phyloP scores from a whole-genome alignment of 2,113 vertebrate species.

The Tragelaphus strepsiceros region DNA sequence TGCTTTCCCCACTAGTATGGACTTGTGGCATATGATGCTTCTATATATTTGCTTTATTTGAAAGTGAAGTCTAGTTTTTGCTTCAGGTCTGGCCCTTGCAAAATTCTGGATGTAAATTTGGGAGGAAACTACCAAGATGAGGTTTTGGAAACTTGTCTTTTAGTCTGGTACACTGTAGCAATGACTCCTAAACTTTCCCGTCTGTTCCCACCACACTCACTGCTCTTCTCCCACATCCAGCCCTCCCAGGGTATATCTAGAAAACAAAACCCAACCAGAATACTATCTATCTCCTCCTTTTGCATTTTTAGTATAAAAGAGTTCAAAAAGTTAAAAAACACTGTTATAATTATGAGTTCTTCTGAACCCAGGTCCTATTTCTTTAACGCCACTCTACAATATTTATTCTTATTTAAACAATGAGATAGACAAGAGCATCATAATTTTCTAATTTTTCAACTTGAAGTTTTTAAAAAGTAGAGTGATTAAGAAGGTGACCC shows the following conservation, averaged over 20 bases:
- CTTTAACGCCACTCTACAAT: neutral
- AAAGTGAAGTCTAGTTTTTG: neutral
- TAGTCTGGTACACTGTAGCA: neutral
- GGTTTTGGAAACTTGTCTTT: neutral
- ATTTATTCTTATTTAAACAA: neutral
- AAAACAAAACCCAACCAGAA: neutral
- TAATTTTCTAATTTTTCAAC: neutral
- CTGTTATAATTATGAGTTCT: neutral
- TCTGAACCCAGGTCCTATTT: neutral
- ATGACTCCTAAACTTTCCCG: neutral
- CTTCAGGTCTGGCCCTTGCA: neutral
- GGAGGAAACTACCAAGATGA: neutral
- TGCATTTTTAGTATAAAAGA: neutral
- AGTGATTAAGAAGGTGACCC: neutral
- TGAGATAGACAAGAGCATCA: neutral
- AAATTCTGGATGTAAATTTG: neutral
- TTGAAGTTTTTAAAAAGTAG: neutral
- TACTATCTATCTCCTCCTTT: neutral
- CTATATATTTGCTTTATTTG: neutral
- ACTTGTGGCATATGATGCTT: neutral
- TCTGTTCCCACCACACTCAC: neutral
- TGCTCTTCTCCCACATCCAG: neutral
- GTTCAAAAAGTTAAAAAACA: neutral
- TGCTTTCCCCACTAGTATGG: neutral
- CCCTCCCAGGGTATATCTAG: neutral